Percentiles rank a stretch among this genome's conserved stretches.
Conservation (phyloP, 2,797 vertebrate genomes). For the Ctenopoma kingsleyae region DNA sequence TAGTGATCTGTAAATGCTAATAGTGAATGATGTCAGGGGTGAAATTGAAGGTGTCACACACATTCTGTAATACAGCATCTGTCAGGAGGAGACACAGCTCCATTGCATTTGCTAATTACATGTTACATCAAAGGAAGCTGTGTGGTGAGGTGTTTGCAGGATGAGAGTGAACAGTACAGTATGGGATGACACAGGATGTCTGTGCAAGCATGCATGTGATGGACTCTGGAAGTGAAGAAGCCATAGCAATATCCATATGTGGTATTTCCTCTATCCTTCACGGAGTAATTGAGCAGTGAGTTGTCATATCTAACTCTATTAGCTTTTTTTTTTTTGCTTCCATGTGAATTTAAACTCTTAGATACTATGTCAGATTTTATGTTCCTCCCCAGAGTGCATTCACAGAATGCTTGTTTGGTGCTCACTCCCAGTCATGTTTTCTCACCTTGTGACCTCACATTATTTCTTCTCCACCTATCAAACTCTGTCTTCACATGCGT, state of each 20-base stretch:
- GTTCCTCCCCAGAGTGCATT: conserved; percentile 26
- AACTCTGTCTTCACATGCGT: conserved; percentile 11
- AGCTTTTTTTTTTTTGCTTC: conserved; percentile 18
- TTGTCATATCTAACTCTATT: conserved; percentile 18
- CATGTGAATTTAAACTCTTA: conserved; percentile 21
- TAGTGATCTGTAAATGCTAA: conserved; percentile 49
- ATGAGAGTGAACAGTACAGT: neutral
- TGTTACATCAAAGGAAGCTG: conserved; percentile 31
- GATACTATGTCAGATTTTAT: conserved; percentile 19
- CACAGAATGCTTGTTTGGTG: conserved; percentile 25
- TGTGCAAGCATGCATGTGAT: neutral
- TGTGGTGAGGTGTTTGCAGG: conserved; percentile 26
- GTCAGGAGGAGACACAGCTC: conserved; percentile 20
- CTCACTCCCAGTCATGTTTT: conserved; percentile 33
- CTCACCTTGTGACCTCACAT: conserved; percentile 26
- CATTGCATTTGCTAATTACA: conserved; percentile 43
- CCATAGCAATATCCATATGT: conserved; percentile 38
- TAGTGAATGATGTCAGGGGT: conserved; percentile 32
- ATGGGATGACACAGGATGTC: conserved; percentile 1
- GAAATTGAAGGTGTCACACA: conserved; percentile 28
- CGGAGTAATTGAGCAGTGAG: conserved; percentile 27
- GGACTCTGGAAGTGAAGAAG: conserved; percentile 32
- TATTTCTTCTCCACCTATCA: conserved; percentile 43
- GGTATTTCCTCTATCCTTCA: conserved; percentile 33
- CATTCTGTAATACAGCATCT: conserved; percentile 43